Percentiles rank a stretch among this genome's conserved stretches.
phyloP scores from a whole-genome alignment of 2,113 vertebrate genomes.

The Engystomops pustulosus region DNA sequence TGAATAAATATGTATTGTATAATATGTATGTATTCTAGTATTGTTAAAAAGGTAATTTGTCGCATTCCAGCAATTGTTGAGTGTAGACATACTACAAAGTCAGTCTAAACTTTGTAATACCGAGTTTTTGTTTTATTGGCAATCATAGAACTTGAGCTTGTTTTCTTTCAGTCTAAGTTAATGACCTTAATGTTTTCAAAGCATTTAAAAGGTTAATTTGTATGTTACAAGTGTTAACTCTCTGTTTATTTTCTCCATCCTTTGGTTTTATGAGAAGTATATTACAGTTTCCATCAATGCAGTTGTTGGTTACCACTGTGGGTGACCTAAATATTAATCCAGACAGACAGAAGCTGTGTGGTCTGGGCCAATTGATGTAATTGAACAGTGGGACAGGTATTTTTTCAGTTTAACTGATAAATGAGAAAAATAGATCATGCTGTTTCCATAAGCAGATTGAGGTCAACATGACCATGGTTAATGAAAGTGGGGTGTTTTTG shows the following conservation, averaged over 20 bases:
- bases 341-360: slow-evolving; percentile 65
- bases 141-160: slow-evolving; percentile 19
- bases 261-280: slow-evolving; percentile 63
- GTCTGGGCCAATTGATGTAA: slow-evolving; percentile 60
- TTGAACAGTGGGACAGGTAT: slow-evolving; percentile 57
- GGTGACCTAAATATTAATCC: slow-evolving; percentile 55
- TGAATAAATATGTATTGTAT: no score
- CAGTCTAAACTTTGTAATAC: background rate
- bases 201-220: slow-evolving; percentile 48
- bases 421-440: slow-evolving; percentile 22
- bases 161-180: slow-evolving; percentile 18
- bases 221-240: slow-evolving; percentile 37
- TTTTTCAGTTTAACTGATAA: slow-evolving; percentile 36
- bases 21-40: no score
- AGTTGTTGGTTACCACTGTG: slow-evolving; percentile 61
- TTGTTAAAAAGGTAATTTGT: no score
- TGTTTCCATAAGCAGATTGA: background rate
- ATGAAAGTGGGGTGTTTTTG: background rate
- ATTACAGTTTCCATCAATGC: slow-evolving; percentile 54
- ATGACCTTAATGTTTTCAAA: slow-evolving; percentile 49
- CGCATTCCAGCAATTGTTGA: no score
- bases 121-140: background rate
- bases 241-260: slow-evolving; percentile 58
- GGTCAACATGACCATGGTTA: background rate
- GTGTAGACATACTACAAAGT: background rate